Evolutionary conservation across 2,888 invertebrate species (phyloP).

Genomic region (Onthophagus sagittarius): DNA sequence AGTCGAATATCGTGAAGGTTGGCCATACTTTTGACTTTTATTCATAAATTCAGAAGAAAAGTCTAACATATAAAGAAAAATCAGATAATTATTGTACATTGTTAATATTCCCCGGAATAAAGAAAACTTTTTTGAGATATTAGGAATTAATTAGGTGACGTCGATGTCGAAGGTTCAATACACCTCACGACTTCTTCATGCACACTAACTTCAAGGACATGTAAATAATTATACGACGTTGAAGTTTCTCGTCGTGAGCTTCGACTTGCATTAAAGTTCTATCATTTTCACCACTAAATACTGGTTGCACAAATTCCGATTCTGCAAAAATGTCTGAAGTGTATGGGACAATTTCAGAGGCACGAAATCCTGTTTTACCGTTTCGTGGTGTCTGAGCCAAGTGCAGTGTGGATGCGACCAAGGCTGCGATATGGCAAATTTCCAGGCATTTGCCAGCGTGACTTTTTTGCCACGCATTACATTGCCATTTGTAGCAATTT

Average conservation of each 20-base stretch:
- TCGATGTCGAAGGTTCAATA: not conserved
- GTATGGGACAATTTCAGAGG: too few relatives aligned
- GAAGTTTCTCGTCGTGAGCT: not conserved
- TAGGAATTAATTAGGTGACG: not conserved
- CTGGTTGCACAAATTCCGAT: not conserved
- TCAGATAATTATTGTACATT: not conserved
- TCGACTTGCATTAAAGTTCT: not conserved
- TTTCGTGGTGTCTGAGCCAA: too few relatives aligned
- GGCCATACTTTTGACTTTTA: not conserved
- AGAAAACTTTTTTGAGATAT: not conserved
- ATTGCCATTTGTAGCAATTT: too few relatives aligned
- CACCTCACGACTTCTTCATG: not conserved
- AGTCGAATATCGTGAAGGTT: not conserved
- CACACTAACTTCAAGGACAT: not conserved
- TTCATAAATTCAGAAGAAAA: not conserved
- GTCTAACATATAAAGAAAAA: not conserved
- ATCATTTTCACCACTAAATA: not conserved
- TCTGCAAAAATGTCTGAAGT: too few relatives aligned
- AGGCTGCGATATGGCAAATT: too few relatives aligned
- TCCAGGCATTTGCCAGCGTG: too few relatives aligned
- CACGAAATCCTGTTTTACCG: too few relatives aligned
- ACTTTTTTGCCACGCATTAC: too few relatives aligned
- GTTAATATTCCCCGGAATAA: not conserved
- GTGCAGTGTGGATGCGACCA: too few relatives aligned
- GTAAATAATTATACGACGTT: not conserved